These are phyloP conservation scores for Drosophila biarmipes DNA, from an alignment of 1,140 invertebrate genomes.

Conservation along the genomic window DNA sequence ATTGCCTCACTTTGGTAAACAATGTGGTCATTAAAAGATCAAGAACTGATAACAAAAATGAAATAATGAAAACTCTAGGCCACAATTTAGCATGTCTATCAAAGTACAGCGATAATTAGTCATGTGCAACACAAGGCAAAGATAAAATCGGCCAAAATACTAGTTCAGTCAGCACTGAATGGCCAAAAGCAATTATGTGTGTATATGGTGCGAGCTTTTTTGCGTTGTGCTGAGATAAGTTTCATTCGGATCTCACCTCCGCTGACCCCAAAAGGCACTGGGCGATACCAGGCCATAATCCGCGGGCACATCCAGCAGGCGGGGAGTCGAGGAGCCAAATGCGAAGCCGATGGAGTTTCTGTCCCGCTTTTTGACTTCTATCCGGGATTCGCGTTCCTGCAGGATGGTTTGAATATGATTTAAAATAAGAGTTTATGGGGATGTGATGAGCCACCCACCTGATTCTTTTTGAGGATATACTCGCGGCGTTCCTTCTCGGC, in stretches of 20 bases:
- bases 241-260: constrained; percentile 85
- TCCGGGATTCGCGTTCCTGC: constrained; percentile 91
- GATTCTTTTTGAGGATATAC: constrained; percentile 92
- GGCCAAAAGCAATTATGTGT: neutral
- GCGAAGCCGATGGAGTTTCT: constrained; percentile 90
- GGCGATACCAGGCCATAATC: constrained; percentile 87
- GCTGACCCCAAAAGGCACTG: constrained; percentile 91
- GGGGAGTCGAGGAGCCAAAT: constrained; percentile 94
- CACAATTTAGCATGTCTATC: constrained; percentile 8
- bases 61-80: neutral
- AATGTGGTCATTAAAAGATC: constrained; percentile 1
- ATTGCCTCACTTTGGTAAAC: neutral
- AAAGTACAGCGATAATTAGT: constrained; percentile 16
- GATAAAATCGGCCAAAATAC: constrained; percentile 6
- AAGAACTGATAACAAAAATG: neutral
- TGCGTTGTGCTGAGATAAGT: neutral
- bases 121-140: constrained; percentile 10
- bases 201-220: neutral
- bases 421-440: neutral
- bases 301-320: constrained; percentile 91
- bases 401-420: neutral
- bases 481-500: constrained; percentile 93
- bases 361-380: constrained; percentile 90
- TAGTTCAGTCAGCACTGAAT: constrained; percentile 17
- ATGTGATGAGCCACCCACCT: constrained; percentile 59